phyloP scores from a whole-genome alignment of 2,888 invertebrate species.

The Papilio protenor region DNA sequence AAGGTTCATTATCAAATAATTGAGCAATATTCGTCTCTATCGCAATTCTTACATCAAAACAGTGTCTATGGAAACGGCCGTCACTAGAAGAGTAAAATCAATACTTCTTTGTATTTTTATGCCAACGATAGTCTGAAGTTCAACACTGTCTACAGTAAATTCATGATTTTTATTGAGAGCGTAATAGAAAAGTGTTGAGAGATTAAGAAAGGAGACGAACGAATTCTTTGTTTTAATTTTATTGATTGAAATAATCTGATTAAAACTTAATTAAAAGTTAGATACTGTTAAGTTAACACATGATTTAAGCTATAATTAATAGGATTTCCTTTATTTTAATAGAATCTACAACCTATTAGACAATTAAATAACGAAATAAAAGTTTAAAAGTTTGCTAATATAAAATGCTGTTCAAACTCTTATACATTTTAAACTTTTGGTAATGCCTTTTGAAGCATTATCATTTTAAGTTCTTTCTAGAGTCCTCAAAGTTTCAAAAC shows the following conservation, averaged over 20 bases:
- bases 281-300: too few relatives aligned
- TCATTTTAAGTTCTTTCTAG: constrained; percentile 20
- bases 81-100: constrained; percentile 37
- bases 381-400: too few relatives aligned
- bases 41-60: constrained; percentile 34
- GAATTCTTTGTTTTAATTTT: too few relatives aligned
- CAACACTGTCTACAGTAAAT: background rate
- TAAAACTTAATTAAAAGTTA: too few relatives aligned
- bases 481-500: background rate
- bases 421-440: too few relatives aligned
- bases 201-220: background rate
- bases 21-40: constrained; percentile 30
- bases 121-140: background rate
- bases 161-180: background rate
- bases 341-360: too few relatives aligned
- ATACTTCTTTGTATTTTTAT: constrained; percentile 35
- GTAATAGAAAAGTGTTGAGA: background rate
- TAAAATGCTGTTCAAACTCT: too few relatives aligned
- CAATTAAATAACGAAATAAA: too few relatives aligned
- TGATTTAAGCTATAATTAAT: too few relatives aligned
- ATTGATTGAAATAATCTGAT: too few relatives aligned
- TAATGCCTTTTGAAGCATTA: background rate
- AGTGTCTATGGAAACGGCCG: constrained; percentile 33
- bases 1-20: constrained; percentile 13
- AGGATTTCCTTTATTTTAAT: too few relatives aligned